phyloP scores from a whole-genome alignment of 2,888 invertebrate genomes.

The Eupithecia insigniata region DNA sequence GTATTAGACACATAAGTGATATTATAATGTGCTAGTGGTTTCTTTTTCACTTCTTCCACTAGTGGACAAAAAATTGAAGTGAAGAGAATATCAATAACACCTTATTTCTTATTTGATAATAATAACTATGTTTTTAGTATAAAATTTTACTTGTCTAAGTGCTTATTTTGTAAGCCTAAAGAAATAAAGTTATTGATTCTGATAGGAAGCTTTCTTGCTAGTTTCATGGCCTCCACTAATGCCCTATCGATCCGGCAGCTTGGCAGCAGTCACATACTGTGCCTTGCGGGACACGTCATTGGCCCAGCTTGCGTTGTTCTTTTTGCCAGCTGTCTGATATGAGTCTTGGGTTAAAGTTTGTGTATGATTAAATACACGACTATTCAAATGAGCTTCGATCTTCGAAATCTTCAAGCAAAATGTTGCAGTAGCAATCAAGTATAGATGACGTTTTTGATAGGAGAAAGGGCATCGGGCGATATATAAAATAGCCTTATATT shows the following conservation, averaged over 20 bases:
- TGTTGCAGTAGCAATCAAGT: not conserved
- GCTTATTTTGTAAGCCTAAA: too few relatives aligned
- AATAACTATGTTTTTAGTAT: too few relatives aligned
- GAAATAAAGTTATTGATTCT: too few relatives aligned
- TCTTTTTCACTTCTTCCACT: too few relatives aligned
- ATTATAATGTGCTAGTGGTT: too few relatives aligned
- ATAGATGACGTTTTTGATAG: not conserved
- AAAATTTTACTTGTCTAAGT: too few relatives aligned
- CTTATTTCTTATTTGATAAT: too few relatives aligned
- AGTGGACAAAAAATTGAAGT: too few relatives aligned
- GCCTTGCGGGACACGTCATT: conserved; percentile 68
- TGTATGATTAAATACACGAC: not conserved
- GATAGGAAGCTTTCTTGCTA: conserved; percentile 12
- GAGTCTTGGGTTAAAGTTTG: not conserved
- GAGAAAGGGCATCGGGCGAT: too few relatives aligned
- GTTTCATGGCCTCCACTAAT: conserved; percentile 60
- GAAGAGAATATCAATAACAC: too few relatives aligned
- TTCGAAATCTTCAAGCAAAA: not conserved
- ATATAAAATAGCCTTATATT: not conserved
- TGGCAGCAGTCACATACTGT: conserved; percentile 74
- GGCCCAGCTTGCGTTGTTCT: conserved; percentile 35
- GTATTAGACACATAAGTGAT: too few relatives aligned
- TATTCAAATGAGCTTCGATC: not conserved
- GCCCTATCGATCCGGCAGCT: conserved; percentile 73
- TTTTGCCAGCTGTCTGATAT: not conserved